Evolutionary conservation across 1,140 invertebrate species (phyloP).

Genomic region (Heterodera carotae): DNA sequence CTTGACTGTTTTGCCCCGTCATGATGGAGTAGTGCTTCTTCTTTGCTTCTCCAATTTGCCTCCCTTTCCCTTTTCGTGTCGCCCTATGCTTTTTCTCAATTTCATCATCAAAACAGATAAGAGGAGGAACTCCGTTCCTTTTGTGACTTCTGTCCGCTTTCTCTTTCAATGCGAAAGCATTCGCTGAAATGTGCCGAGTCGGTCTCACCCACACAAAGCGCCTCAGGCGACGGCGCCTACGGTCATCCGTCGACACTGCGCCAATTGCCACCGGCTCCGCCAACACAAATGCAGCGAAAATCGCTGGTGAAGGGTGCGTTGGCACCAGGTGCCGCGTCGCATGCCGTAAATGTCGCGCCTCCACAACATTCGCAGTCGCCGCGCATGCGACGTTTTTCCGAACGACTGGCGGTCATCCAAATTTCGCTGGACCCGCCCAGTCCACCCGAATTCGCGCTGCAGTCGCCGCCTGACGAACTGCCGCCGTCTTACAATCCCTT

Average conservation of each 20-base stretch:
- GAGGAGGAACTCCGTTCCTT: too few species aligned
- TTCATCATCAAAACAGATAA: too few species aligned
- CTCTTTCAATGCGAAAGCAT: too few species aligned
- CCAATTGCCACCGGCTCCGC: constrained; percentile 2
- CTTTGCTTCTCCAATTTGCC: too few species aligned
- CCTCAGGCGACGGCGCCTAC: too few species aligned
- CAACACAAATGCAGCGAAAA: neutral
- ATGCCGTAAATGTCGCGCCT: neutral
- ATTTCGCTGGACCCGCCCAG: constrained; percentile 48
- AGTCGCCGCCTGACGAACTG: constrained; percentile 37
- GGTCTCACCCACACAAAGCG: too few species aligned
- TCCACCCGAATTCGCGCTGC: constrained; percentile 42
- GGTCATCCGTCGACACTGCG: neutral
- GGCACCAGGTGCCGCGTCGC: neutral
- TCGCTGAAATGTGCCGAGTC: too few species aligned
- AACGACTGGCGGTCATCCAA: constrained; percentile 53
- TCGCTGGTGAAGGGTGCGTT: neutral
- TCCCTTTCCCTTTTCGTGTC: too few species aligned
- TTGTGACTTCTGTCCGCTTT: too few species aligned
- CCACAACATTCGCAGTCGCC: constrained; percentile 28
- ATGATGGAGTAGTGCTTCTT: too few species aligned
- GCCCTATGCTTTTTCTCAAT: too few species aligned
- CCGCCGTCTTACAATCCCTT: constrained; percentile 11
- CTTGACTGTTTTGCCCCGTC: too few species aligned
- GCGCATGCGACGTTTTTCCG: constrained; percentile 47